These are phyloP conservation scores for Clivina fossor DNA, from an alignment of 2,888 invertebrate species.

Conservation along the genomic window DNA sequence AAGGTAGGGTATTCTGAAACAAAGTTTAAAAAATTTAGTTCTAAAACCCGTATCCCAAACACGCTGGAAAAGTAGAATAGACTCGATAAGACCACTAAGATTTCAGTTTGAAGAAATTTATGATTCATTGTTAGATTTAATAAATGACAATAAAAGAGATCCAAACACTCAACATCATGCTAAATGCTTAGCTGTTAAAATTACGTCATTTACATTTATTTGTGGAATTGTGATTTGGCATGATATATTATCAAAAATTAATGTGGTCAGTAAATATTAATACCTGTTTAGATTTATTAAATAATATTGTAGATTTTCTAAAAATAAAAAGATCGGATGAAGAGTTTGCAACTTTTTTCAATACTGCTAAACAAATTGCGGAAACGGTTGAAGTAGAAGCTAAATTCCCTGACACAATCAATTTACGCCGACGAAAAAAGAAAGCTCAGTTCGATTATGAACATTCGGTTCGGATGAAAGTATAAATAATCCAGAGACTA, in stretches of 20 bases:
- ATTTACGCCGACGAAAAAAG: conserved; percentile 5
- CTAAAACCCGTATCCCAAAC: neutral
- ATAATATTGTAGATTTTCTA: neutral
- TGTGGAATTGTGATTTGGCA: conserved; percentile 3
- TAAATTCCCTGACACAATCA: neutral
- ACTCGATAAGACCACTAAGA: conserved; percentile 1
- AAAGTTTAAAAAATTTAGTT: neutral
- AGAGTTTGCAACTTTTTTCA: neutral
- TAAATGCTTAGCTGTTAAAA: conserved; percentile 6
- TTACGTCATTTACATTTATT: conserved; percentile 1
- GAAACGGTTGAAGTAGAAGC: neutral
- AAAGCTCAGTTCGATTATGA: neutral
- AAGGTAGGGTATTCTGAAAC: neutral
- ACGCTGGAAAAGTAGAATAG: conserved; percentile 11
- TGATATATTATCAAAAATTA: no score
- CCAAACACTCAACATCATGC: neutral
- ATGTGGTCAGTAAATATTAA: conserved; percentile 9
- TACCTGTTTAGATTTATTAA: neutral
- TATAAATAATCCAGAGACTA: conserved; percentile 5
- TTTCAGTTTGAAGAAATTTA: conserved; percentile 2
- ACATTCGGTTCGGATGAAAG: conserved; percentile 14
- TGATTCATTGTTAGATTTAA: neutral
- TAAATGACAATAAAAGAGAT: conserved; percentile 1
- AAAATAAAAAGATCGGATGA: neutral
- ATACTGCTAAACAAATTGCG: neutral